Evolutionary conservation across 2,113 vertebrate species (phyloP).

Genomic region (Chlamydotis undulata): DNA sequence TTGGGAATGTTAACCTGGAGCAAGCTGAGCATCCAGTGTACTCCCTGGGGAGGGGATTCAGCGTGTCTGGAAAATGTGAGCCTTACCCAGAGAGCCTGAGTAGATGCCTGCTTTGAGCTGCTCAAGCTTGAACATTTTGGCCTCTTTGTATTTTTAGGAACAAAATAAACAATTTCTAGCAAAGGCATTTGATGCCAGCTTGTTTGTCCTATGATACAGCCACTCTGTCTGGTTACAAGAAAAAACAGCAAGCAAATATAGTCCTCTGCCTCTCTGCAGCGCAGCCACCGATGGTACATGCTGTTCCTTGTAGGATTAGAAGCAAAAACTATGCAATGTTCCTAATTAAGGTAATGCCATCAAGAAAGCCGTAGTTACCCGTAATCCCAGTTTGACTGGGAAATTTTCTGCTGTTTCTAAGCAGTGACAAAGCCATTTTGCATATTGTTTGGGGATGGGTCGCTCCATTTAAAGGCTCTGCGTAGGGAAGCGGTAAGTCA

Average conservation of each 20-base stretch:
- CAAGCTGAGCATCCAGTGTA: background rate
- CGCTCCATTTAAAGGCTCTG: background rate
- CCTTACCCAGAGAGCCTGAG: background rate
- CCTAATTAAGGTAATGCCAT: constrained; percentile 46
- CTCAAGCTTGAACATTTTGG: constrained; percentile 2
- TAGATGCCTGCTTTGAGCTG: constrained; percentile 7
- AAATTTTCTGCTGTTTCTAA: background rate
- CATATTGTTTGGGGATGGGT: background rate
- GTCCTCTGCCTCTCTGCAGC: background rate
- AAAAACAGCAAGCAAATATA: constrained; percentile 30
- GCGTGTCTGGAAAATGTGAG: background rate
- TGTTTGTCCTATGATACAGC: background rate
- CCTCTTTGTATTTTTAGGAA: constrained; percentile 44
- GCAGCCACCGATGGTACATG: background rate
- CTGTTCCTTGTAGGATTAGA: background rate
- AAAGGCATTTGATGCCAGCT: background rate
- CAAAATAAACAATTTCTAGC: constrained; percentile 50
- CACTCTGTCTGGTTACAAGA: background rate
- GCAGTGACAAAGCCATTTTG: background rate
- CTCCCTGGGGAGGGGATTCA: background rate
- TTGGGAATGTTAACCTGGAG: background rate
- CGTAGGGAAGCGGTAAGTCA: background rate
- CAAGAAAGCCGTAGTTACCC: background rate
- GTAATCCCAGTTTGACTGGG: background rate
- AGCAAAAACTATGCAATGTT: background rate